phyloP scores from a whole-genome alignment of 2,113 vertebrate species.

The Willisornis vidua region DNA sequence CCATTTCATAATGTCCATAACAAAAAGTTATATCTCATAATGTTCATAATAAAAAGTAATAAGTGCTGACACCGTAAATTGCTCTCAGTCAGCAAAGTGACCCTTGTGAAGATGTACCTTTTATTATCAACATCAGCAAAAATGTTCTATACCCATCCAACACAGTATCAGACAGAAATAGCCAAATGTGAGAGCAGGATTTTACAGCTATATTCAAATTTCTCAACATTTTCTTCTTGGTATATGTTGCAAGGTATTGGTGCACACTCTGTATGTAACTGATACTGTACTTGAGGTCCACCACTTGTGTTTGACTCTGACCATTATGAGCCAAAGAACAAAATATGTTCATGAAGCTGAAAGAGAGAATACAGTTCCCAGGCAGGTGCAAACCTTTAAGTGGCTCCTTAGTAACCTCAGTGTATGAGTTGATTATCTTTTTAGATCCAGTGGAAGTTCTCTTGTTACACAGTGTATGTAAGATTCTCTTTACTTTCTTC shows the following conservation, averaged over 20 bases:
- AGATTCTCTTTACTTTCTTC: not conserved
- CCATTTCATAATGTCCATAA: not conserved
- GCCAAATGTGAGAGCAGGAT: not conserved
- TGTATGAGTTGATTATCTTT: not conserved
- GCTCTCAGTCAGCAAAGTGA: not conserved
- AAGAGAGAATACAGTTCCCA: not conserved
- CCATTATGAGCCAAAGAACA: not conserved
- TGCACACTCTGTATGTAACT: not conserved
- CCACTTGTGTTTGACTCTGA: not conserved
- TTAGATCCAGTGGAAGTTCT: not conserved
- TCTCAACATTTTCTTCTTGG: not conserved
- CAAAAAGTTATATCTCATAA: not conserved
- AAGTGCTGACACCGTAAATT: not conserved
- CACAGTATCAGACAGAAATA: not conserved
- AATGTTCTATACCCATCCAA: not conserved
- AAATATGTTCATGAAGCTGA: not conserved
- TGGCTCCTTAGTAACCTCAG: not conserved
- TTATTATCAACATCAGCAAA: not conserved
- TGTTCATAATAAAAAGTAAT: not conserved
- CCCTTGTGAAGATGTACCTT: not conserved
- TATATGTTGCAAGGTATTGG: not conserved
- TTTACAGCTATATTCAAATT: not conserved
- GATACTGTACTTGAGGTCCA: not conserved
- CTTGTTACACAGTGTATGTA: not conserved
- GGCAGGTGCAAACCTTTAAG: not conserved